Base-by-base conservation (phyloP, 2,888 invertebrate genomes). In the Cataglyphis rosenhaueri region DNA sequence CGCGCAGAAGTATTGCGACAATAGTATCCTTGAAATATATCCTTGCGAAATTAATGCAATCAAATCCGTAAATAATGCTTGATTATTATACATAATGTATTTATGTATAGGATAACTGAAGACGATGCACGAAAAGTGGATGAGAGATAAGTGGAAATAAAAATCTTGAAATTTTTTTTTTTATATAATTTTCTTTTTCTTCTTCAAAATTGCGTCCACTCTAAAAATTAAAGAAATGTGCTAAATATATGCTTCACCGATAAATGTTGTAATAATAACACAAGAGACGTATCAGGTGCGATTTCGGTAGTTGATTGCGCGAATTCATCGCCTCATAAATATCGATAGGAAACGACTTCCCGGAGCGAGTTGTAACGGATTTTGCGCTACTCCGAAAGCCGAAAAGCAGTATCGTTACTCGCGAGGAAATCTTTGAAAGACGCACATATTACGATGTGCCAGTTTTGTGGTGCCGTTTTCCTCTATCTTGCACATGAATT, bases 291-390 rank as follows among this genome's bases (percentile, higher is more conserved):
- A 64, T 70, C 68, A 57, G 15, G 41, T 68, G 70, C 55, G 15
- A 55, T 81, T 71, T 70, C 61, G 68, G 25, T 35, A 68, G 12
- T 41, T 71, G 64, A 38, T 62, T 65, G 81, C 44, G 64, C 12
- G 73, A 84, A 84, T 82, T 78, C 48, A 71, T 73, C 75, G 61
- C 57, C 57, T 71, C 79, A 79, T 88, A 88, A 88, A 87, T 86
- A 88, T 86, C 79, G 61, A 35, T 41, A 8, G 57, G 57, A 85
- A 87, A 86, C 81, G 81, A 84, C 82, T 65, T 87, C 74, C 75
- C 59, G 55, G 48, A 35, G 52, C 68, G 76, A 35, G 35, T 76
- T 76, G 68, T 32, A 68, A 48, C 84, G 32, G 41, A 64, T 73
- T 52, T 55, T 15, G 61, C 61, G 32, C 57, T 70, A 44, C 55